Base-by-base conservation (phyloP, 2,113 vertebrate species). In the Lophius piscatorius region DNA sequence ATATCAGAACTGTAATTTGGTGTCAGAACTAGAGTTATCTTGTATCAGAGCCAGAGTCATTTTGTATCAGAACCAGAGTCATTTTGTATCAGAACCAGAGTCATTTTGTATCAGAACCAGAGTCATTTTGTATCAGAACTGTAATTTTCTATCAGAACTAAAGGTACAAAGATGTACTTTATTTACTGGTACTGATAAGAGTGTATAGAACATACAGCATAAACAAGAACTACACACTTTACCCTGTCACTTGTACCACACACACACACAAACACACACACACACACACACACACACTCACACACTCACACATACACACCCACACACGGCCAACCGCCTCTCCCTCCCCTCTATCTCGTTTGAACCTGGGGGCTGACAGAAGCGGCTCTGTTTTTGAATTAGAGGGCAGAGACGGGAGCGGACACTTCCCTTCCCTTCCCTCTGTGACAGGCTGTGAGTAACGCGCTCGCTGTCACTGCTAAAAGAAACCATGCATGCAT, bases 341-440 rank as follows among this genome's bases (percentile, higher is more conserved):
- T 47, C 63, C 56, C 57, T 76, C 61, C 58, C 42, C 38, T 57
- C 49, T n/a, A n/a, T n/a, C n/a, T 59, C 77, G 67, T 84, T 80
- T 68, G 60, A 83, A 80, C 78, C 73, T 76, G 63, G 38, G 62
- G 55, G 69, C 59, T 73, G 41, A 78, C 78, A 81, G 78, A 84
- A 63, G 24, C 38, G 29, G 26, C 70, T 80, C 66, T 83, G 78
- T 80, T 52, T 77, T 59, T 69, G 74, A 79, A 78, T 77, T 76
- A 80, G 78, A 73, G 64, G 72, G 52, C 78, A 33, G 34, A 14
- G 28, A 55, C 74, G 34, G 60, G 36, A 61, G 73, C 36, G 40
- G 46, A 70, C 46, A 52, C 67, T 64, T 81, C 76, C 64, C 63
- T 64, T 81, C 76, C 64, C 63, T 41, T 76, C 47, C 47, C 47